Base-by-base conservation (phyloP, 2,797 vertebrate genomes). In the Neostethus bicornis region DNA sequence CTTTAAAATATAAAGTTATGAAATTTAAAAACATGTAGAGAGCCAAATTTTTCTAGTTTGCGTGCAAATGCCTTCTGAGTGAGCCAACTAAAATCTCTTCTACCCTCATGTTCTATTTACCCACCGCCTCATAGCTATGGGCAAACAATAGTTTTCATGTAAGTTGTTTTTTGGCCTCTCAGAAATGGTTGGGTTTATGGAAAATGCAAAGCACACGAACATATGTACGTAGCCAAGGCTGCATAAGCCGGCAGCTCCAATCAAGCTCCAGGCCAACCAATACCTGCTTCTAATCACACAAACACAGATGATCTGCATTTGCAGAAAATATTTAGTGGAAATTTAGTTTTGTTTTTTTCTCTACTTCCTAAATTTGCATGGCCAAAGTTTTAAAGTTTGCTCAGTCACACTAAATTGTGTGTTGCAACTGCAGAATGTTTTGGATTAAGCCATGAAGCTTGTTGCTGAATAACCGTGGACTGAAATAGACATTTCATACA, bases 1-100 rank as follows among this genome's bases (percentile, higher is more conserved):
- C 89, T 92, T 97, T 88, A 93, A 96, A 96, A 94, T 96, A 96
- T 95, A 91, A 96, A 93, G 80, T 90, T 87, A 85, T 93, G 91
- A 90, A 93, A n/a, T n/a, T n/a, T n/a, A n/a, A 93, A 93, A 91
- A 70, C 91, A 93, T 92, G 92, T 89, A 91, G 90, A 89, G 89
- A 92, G 94, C 94, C 92, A 88, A 91, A 90, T 94, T 93, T 89
- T 93, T 88, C 81, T 56, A 79, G 89, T 91, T 94, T 92, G 92
- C 88, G 82, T 94, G 93, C 93, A 95, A 94, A 93, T 92, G 83
- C 91, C 93, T 91, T 93, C 92, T 94, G 93, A 93, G 90, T 72
- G 70, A 88, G 86, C 63, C 69, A 70, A 8, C 24, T 45, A 23
- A 12, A 25, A 4, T 17, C 46, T 29, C 16, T 24, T 11, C 24